A percentile compares a stretch with the other conserved stretches of the same genome.
phyloP scores from a whole-genome alignment of 2,888 invertebrate species.

The Scaptomyza parva region DNA sequence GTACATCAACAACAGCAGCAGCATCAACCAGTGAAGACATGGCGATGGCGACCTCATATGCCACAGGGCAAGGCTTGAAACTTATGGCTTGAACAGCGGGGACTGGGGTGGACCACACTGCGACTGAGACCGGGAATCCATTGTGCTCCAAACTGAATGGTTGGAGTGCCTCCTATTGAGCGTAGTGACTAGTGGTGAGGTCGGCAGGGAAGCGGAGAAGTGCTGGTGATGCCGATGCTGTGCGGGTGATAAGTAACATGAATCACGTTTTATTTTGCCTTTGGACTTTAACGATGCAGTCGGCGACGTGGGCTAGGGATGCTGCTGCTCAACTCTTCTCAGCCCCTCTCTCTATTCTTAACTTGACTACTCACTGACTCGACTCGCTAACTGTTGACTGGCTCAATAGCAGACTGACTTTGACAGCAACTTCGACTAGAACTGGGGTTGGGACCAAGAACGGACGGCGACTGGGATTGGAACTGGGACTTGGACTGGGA shows the following conservation, averaged over 20 bases:
- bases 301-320: slow-evolving; percentile 40
- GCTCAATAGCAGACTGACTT: slow-evolving; percentile 72
- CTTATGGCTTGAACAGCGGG: slow-evolving; percentile 40
- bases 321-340: slow-evolving; percentile 14
- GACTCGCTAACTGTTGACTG: slow-evolving; percentile 35
- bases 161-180: slow-evolving; percentile 29
- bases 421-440: slow-evolving; percentile 46
- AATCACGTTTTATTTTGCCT: slow-evolving; percentile 80
- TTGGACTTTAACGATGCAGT: slow-evolving; percentile 78
- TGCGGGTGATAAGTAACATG: slow-evolving; percentile 81
- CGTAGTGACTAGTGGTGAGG: slow-evolving; percentile 12
- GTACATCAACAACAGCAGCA: slow-evolving; percentile 51
- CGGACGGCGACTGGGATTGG: background rate
- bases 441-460: slow-evolving; percentile 3
- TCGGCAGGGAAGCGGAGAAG: slow-evolving; percentile 11
- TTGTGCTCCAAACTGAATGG: slow-evolving; percentile 27
- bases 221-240: slow-evolving; percentile 60
- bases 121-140: slow-evolving; percentile 31
- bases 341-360: background rate
- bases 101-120: background rate
- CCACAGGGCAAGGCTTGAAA: slow-evolving; percentile 72
- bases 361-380: slow-evolving; percentile 11
- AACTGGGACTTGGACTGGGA: slow-evolving; percentile 8
- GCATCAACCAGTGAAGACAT: slow-evolving; percentile 6
- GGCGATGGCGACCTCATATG: slow-evolving; percentile 67